These are phyloP conservation scores for Cercopithecus petaurista DNA, from an alignment of 2,797 vertebrate species.

Conservation along the genomic window DNA sequence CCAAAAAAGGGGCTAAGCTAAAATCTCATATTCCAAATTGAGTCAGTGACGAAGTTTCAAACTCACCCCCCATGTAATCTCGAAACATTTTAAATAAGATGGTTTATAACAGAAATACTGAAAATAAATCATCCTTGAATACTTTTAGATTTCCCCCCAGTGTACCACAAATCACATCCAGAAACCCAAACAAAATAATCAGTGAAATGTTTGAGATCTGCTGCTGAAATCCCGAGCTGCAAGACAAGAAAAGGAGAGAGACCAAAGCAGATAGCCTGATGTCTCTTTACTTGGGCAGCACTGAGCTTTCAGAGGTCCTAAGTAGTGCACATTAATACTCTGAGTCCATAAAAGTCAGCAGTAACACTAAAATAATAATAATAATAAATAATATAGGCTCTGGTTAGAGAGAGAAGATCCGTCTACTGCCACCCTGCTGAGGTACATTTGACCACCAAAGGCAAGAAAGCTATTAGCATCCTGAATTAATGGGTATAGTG, in stretches of 20 bases:
- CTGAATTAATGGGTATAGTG: slow-evolving; percentile 78
- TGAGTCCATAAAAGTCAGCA: slow-evolving; percentile 40
- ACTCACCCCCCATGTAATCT: slow-evolving; percentile 61
- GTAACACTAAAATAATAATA: slow-evolving; percentile 63
- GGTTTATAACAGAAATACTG: slow-evolving; percentile 80
- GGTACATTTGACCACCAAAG: slow-evolving; percentile 70
- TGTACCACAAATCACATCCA: slow-evolving; percentile 79
- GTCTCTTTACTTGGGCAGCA: background rate
- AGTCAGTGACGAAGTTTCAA: slow-evolving; percentile 75
- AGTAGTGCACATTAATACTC: background rate
- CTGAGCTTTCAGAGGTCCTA: background rate
- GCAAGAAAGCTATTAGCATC: slow-evolving; percentile 77
- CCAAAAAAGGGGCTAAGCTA: slow-evolving; percentile 65
- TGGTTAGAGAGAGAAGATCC: slow-evolving; percentile 44
- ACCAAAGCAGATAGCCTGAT: background rate
- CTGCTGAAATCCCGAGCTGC: slow-evolving; percentile 54
- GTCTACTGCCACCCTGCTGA: slow-evolving; percentile 57
- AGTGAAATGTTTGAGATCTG: slow-evolving; percentile 46
- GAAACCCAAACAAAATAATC: slow-evolving; percentile 78
- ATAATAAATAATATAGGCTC: slow-evolving; percentile 66
- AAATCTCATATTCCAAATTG: slow-evolving; percentile 73
- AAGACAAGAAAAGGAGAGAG: background rate
- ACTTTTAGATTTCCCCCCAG: slow-evolving; percentile 77
- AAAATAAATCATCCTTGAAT: slow-evolving; percentile 81
- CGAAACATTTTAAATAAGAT: slow-evolving; percentile 70